A percentile compares a stretch with the other conserved stretches of the same genome.
These are phyloP conservation scores for Macrotis lagotis DNA, from an alignment of 2,113 vertebrate genomes.

Conservation along the genomic window DNA sequence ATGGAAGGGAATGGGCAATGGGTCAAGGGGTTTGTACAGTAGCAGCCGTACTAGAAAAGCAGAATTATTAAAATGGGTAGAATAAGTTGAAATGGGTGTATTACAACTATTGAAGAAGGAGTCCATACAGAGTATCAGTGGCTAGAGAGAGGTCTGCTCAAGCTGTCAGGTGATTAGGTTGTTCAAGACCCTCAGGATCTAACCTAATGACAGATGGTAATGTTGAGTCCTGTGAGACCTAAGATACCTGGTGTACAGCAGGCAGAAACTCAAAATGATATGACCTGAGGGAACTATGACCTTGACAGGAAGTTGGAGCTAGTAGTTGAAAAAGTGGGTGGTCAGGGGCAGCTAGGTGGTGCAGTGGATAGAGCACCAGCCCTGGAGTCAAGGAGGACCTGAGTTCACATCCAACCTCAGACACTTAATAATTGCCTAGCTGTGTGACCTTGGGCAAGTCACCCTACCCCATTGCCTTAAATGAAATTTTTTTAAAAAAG, in stretches of 20 bases:
- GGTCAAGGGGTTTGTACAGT: not conserved
- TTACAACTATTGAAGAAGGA: not conserved
- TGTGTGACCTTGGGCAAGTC: too few species aligned
- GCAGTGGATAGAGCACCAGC: too few species aligned
- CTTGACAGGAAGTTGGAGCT: not conserved
- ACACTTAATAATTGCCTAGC: too few species aligned
- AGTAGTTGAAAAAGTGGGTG: too few species aligned
- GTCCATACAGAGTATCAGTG: not conserved
- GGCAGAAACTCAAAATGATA: not conserved
- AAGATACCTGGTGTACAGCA: not conserved
- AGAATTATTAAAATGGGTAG: not conserved
- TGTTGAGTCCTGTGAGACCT: not conserved
- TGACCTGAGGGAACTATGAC: not conserved
- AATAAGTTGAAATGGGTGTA: not conserved
- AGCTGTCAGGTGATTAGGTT: not conserved
- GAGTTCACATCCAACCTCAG: too few species aligned
- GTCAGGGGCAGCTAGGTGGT: too few species aligned
- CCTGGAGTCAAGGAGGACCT: too few species aligned
- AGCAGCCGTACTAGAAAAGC: not conserved
- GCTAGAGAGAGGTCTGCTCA: not conserved
- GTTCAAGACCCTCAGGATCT: not conserved
- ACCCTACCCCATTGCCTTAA: too few species aligned
- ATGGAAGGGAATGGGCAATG: not conserved
- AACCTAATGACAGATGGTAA: not conserved
- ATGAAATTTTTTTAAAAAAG: too few species aligned